phyloP scores from a whole-genome alignment of 2,797 vertebrate genomes.

The Zonotrichia albicollis region DNA sequence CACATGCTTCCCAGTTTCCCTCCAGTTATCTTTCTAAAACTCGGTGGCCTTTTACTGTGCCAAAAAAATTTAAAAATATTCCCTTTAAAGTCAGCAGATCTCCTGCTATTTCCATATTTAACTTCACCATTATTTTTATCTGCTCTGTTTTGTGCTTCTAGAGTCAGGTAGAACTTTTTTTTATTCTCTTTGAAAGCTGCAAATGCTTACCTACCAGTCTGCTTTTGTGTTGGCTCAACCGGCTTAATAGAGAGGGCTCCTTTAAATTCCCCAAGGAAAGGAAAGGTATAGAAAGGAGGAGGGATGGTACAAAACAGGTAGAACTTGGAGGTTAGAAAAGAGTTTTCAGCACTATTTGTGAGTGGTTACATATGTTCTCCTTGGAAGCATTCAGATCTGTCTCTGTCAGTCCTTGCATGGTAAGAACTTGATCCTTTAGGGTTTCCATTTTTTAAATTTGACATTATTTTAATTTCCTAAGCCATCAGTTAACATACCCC shows the following conservation, averaged over 20 bases:
- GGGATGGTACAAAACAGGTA: background rate
- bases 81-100: slow-evolving; percentile 3
- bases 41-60: background rate
- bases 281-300: background rate
- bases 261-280: background rate
- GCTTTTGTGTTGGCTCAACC: background rate
- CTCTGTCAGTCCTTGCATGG: background rate
- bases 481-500: background rate
- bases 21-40: background rate
- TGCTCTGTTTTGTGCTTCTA: background rate
- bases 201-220: background rate
- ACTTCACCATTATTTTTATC: slow-evolving; percentile 6
- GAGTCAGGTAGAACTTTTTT: background rate
- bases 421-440: background rate
- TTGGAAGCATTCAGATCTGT: background rate
- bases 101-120: slow-evolving; percentile 11
- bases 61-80: slow-evolving; percentile 26
- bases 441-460: background rate
- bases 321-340: background rate
- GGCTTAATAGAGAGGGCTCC: background rate
- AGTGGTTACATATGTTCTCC: background rate
- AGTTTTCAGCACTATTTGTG: background rate
- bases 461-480: background rate
- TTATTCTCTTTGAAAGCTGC: background rate
- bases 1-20: background rate